Evolutionary conservation across 2,888 invertebrate species (phyloP).

Genomic region (Holacanthella duospinosa): DNA sequence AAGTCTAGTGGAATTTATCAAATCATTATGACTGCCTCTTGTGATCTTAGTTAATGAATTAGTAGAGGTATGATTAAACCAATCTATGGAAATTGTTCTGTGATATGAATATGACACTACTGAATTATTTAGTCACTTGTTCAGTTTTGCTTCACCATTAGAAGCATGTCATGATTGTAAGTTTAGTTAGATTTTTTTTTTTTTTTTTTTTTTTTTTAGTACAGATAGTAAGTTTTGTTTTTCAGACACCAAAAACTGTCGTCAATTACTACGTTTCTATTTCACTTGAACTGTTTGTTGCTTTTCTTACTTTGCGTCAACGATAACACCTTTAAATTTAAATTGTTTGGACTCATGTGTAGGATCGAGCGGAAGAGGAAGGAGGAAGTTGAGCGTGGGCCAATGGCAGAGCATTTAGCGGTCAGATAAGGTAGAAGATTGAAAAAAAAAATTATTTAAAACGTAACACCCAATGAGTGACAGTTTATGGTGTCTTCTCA

Average conservation of each 20-base stretch:
- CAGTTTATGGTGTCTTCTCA: neutral
- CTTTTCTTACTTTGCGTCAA: neutral
- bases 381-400: neutral
- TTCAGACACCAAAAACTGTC: conserved; percentile 3
- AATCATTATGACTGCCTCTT: too few species aligned
- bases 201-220: neutral
- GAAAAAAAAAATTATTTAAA: neutral
- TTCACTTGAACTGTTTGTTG: neutral
- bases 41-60: too few species aligned
- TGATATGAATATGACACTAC: too few species aligned
- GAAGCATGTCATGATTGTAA: neutral
- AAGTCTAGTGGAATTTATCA: too few species aligned
- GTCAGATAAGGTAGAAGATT: neutral
- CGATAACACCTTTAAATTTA: neutral
- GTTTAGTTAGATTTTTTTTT: neutral
- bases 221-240: too few species aligned
- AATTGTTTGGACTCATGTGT: neutral
- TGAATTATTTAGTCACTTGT: too few species aligned
- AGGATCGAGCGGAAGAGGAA: neutral
- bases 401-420: neutral
- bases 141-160: too few species aligned
- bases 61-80: too few species aligned
- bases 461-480: neutral
- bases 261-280: neutral
- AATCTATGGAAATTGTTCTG: too few species aligned